These are phyloP conservation scores for Carlito syrichta DNA, from an alignment of 2,113 vertebrate species.

Conservation along the genomic window DNA sequence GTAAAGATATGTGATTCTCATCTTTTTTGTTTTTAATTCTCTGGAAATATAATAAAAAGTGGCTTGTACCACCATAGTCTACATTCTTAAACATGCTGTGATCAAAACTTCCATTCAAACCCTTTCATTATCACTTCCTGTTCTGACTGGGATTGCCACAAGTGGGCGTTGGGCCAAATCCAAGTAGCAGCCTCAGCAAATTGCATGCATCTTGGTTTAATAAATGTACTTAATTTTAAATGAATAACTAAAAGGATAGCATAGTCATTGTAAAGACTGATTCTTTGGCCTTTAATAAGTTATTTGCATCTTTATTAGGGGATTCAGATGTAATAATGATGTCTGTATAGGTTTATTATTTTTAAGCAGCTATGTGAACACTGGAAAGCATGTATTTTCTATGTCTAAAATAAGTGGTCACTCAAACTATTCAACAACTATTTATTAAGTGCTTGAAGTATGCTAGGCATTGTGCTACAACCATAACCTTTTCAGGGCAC, in stretches of 20 bases:
- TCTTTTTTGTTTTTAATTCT: neutral
- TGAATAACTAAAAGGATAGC: neutral
- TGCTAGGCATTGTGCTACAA: neutral
- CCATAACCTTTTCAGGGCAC: neutral
- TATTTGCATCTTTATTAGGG: neutral
- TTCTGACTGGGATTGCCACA: neutral
- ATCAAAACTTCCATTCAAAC: neutral
- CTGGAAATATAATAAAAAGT: neutral
- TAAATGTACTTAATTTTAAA: neutral
- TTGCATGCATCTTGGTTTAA: neutral
- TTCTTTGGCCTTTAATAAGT: neutral
- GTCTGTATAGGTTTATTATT: neutral
- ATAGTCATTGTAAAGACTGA: neutral
- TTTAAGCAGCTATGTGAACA: neutral
- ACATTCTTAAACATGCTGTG: neutral
- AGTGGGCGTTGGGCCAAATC: neutral
- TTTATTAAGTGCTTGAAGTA: neutral
- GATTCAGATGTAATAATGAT: neutral
- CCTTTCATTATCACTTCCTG: rapidly evolving
- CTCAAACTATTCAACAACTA: too few species aligned
- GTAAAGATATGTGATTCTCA: neutral
- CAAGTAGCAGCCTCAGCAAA: too few species aligned
- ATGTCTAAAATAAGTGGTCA: neutral
- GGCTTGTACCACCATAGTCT: neutral
- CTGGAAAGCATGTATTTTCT: neutral